Percentiles rank a stretch among this genome's conserved stretches.
Evolutionary conservation across 2,888 invertebrate genomes (phyloP).

Genomic region (Tiliacea citrago): DNA sequence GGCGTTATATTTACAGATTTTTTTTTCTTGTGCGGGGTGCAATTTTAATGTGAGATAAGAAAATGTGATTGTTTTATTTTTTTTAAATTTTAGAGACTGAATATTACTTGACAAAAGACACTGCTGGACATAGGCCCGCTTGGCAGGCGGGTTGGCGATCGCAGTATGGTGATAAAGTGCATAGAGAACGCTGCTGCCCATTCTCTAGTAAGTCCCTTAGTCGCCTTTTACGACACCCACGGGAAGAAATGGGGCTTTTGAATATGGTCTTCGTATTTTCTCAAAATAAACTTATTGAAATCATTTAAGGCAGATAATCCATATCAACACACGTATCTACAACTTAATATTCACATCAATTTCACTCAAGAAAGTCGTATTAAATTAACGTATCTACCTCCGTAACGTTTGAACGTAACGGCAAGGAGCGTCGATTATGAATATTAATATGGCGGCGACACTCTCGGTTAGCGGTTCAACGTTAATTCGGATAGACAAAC

Average conservation of each 20-base stretch:
- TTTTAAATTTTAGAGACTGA: not conserved
- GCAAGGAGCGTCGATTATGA: constrained; percentile 71
- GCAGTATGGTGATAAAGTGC: too few relatives aligned
- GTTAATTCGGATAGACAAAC: constrained; percentile 85
- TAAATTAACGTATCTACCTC: constrained; percentile 70
- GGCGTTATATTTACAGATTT: constrained; percentile 5
- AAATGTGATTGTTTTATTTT: not conserved
- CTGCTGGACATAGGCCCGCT: too few relatives aligned
- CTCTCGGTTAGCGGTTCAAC: constrained; percentile 82
- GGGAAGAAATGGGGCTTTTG: too few relatives aligned
- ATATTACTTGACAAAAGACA: not conserved
- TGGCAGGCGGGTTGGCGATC: too few relatives aligned
- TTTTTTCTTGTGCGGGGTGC: not conserved
- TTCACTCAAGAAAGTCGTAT: constrained; percentile 70
- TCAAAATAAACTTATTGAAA: not conserved
- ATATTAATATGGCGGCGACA: constrained; percentile 86
- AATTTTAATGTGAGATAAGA: not conserved
- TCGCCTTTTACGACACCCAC: too few relatives aligned
- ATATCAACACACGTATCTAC: constrained; percentile 10
- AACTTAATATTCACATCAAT: constrained; percentile 57
- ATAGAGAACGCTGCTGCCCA: too few relatives aligned
- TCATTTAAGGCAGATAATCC: not conserved
- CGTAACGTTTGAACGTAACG: constrained; percentile 64
- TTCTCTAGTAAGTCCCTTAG: too few relatives aligned
- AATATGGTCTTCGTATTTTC: too few relatives aligned